Conservation (phyloP, 2,113 vertebrate species). For the Ptilonorhynchus violaceus region DNA sequence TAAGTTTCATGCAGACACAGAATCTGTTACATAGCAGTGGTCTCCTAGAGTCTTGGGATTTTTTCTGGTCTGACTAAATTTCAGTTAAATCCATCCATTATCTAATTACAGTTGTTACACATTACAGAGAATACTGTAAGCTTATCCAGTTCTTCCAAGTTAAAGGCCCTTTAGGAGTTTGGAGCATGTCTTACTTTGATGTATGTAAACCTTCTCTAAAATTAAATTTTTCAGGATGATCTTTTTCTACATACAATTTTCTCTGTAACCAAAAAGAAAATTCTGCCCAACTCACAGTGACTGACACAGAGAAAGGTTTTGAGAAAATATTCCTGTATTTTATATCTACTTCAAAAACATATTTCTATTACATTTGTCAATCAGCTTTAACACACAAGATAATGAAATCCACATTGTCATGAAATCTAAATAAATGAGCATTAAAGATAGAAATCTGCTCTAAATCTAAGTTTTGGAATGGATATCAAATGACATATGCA, state of each 20-base stretch:
- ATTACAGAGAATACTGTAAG: background rate
- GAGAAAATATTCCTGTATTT: constrained; percentile 13
- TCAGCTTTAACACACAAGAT: background rate
- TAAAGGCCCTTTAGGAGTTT: background rate
- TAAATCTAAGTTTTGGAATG: constrained; percentile 19
- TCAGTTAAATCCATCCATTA: constrained; percentile 22
- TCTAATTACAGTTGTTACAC: constrained; percentile 9
- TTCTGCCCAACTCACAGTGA: constrained; percentile 6
- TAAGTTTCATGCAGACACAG: background rate
- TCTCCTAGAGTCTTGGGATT: background rate
- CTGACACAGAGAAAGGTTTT: background rate
- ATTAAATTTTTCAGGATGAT: constrained; percentile 45
- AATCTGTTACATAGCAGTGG: background rate
- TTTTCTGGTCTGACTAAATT: constrained; percentile 26
- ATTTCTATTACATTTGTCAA: constrained; percentile 41
- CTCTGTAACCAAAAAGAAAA: constrained; percentile 38
- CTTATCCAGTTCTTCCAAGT: constrained; percentile 33
- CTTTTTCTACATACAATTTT: constrained; percentile 20
- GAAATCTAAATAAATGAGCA: constrained; percentile 40
- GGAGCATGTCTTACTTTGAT: background rate
- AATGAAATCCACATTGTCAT: constrained; percentile 52
- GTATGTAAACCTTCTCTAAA: background rate
- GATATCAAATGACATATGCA: background rate
- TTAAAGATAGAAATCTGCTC: constrained; percentile 32
- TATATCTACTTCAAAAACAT: constrained; percentile 29